Percentiles rank a stretch among this genome's conserved stretches.
phyloP scores from a whole-genome alignment of 2,888 invertebrate genomes.

The Hesperia comma region DNA sequence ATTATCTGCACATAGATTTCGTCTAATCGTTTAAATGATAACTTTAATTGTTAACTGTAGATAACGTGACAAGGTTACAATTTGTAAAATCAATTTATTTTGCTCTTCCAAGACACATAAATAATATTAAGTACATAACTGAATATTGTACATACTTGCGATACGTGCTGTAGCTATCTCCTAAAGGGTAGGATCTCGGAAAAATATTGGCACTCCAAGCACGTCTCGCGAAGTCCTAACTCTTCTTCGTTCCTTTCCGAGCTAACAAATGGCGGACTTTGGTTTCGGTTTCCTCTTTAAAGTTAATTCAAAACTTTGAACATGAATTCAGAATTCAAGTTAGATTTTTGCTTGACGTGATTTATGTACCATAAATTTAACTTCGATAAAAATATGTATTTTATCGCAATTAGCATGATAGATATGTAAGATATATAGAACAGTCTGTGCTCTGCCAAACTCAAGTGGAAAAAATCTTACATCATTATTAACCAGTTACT shows the following conservation, averaged over 20 bases:
- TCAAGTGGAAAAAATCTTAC: no score
- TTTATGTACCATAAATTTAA: neutral
- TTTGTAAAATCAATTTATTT: neutral
- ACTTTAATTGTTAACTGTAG: no score
- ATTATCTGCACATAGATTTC: no score
- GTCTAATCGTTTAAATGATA: no score
- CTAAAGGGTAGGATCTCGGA: conserved; percentile 17
- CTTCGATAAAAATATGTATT: neutral
- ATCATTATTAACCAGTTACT: no score
- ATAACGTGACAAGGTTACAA: no score
- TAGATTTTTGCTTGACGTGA: conserved; percentile 1
- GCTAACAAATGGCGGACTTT: conserved; percentile 20
- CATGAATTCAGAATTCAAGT: conserved; percentile 7
- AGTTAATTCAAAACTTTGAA: conserved; percentile 17
- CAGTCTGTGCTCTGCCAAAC: no score
- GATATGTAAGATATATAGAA: no score
- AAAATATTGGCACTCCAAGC: conserved; percentile 27
- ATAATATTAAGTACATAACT: neutral
- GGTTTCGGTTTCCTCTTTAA: conserved; percentile 28
- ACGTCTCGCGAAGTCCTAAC: conserved; percentile 25
- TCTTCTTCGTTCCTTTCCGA: conserved; percentile 25
- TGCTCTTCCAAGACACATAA: neutral
- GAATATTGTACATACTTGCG: neutral
- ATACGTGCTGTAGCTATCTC: conserved; percentile 9
- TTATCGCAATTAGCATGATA: neutral